phyloP scores from a whole-genome alignment of 2,888 invertebrate species.

The Sclerodermus sp. region DNA sequence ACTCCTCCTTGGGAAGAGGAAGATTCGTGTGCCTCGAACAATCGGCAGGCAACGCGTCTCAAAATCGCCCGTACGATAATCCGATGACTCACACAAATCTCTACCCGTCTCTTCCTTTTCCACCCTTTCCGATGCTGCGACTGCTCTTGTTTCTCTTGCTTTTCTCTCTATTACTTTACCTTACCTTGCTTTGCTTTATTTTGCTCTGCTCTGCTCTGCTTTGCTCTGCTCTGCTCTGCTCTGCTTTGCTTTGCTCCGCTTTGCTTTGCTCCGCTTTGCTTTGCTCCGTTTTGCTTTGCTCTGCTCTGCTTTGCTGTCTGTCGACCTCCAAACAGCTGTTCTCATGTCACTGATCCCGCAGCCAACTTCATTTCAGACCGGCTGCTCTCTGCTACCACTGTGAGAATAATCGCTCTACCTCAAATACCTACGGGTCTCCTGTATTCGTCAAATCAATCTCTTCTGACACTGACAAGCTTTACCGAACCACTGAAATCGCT shows the following conservation, averaged over 20 bases:
- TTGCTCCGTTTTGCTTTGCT: neutral
- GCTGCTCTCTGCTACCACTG: too few species aligned
- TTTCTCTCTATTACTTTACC: conserved; percentile 19
- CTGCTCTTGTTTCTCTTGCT: conserved; percentile 5
- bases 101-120: too few species aligned
- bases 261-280: neutral
- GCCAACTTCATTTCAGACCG: neutral
- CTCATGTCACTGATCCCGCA: neutral
- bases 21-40: neutral
- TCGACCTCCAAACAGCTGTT: neutral
- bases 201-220: neutral
- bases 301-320: conserved; percentile 9
- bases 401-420: neutral
- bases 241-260: neutral
- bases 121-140: too few species aligned
- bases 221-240: neutral
- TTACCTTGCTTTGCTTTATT: neutral
- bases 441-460: neutral
- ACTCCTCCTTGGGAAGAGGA: neutral
- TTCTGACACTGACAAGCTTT: neutral
- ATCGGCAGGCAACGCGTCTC: neutral
- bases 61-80: neutral
- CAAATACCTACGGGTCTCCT: neutral
- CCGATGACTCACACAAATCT: neutral
- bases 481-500: neutral